These are phyloP conservation scores for Etheostoma spectabile DNA, from an alignment of 2,113 vertebrate species.

Conservation along the genomic window DNA sequence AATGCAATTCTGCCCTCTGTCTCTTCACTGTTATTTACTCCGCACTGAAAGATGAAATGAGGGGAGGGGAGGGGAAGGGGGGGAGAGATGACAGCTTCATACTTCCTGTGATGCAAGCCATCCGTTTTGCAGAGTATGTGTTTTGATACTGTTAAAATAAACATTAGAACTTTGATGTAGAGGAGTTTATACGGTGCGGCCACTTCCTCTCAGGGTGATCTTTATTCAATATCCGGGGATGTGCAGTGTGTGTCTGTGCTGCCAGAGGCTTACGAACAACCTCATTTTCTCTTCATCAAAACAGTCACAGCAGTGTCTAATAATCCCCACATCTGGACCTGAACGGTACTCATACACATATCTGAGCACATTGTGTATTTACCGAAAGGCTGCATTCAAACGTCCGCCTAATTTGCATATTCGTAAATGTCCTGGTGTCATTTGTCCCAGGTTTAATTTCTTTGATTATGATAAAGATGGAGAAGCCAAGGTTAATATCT, in stretches of 20 bases:
- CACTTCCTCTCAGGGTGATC: slow-evolving; percentile 59
- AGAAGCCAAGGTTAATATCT: slow-evolving; percentile 55
- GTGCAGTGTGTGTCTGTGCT: slow-evolving; percentile 72
- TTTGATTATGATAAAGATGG: slow-evolving; percentile 46
- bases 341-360: neutral
- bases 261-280: slow-evolving; percentile 82
- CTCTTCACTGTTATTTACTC: slow-evolving; percentile 66
- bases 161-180: slow-evolving; percentile 71
- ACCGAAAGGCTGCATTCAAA: slow-evolving; percentile 27
- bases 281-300: slow-evolving; percentile 45
- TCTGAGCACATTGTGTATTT: neutral
- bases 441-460: slow-evolving; percentile 48
- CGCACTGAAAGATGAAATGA: slow-evolving; percentile 60
- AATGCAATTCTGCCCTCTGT: slow-evolving; percentile 59
- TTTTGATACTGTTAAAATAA: slow-evolving; percentile 58
- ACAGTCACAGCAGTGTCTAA: slow-evolving; percentile 40
- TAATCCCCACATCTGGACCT: slow-evolving; percentile 42
- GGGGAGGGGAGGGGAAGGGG: slow-evolving; percentile 1
- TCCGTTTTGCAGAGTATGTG: slow-evolving; percentile 45
- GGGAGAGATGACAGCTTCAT: slow-evolving; percentile 45
- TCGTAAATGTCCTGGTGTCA: neutral
- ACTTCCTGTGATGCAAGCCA: slow-evolving; percentile 68
- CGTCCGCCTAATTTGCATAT: slow-evolving; percentile 6
- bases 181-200: slow-evolving; percentile 65
- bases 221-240: slow-evolving; percentile 64